Conservation (phyloP, 1,140 invertebrate genomes). For the Drosophila paulistorum region DNA sequence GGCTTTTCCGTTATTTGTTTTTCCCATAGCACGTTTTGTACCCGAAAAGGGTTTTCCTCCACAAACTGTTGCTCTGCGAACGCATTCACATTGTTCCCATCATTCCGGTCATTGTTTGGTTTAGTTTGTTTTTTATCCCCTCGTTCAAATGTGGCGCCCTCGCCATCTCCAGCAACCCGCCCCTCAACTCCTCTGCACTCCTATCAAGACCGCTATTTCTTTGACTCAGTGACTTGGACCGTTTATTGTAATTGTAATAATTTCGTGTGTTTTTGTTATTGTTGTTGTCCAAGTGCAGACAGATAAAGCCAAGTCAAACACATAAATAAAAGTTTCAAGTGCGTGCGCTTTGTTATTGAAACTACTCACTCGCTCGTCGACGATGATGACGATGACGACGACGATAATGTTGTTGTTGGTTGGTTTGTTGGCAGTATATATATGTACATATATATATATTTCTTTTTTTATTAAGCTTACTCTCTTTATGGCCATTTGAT, state of each 20-base stretch:
- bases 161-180: background rate
- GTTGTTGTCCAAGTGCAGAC: constrained; percentile 34
- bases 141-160: constrained; percentile 34
- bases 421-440: constrained; percentile 59
- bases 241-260: constrained; percentile 78
- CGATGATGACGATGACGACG: constrained; percentile 35
- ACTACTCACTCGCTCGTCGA: constrained; percentile 44
- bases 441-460: constrained; percentile 30
- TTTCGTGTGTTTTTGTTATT: constrained; percentile 60
- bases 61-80: background rate
- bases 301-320: constrained; percentile 39
- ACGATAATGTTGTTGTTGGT: constrained; percentile 39
- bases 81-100: constrained; percentile 39
- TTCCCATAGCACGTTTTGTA: constrained; percentile 30
- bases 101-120: constrained; percentile 22
- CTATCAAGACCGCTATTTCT: constrained; percentile 4
- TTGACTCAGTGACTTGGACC: constrained; percentile 29
- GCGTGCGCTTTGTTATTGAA: constrained; percentile 80
- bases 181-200: too few relatives aligned
- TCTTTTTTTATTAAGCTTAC: constrained; percentile 49
- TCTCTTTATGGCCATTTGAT: constrained; percentile 77
- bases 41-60: background rate
- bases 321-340: constrained; percentile 79
- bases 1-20: constrained; percentile 38
- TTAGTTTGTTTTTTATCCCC: constrained; percentile 4